These are phyloP conservation scores for Bembecia ichneumoniformis DNA, from an alignment of 2,888 invertebrate species.

Conservation along the genomic window DNA sequence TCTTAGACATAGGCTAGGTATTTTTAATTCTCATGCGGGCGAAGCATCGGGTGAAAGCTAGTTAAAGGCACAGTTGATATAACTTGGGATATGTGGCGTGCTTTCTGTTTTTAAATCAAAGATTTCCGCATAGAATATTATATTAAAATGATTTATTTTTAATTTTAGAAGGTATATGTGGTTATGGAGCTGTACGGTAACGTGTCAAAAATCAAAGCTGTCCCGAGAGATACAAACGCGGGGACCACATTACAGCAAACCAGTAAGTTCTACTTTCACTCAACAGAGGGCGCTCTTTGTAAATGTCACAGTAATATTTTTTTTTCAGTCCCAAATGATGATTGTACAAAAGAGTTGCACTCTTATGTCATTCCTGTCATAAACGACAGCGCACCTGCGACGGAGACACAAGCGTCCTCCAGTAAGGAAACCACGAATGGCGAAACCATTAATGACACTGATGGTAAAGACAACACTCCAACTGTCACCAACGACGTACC, in stretches of 20 bases:
- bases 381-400: not conserved
- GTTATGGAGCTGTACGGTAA: slow-evolving; percentile 87
- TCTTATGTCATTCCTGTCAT: not conserved
- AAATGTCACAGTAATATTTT: not conserved
- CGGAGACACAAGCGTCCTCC: not conserved
- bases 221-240: slow-evolving; percentile 50
- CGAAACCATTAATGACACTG: not conserved
- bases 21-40: too few species aligned
- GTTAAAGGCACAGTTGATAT: too few species aligned
- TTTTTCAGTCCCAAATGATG: slow-evolving; percentile 18
- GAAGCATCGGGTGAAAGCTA: too few species aligned
- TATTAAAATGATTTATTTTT: slow-evolving; percentile 17
- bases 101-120: too few species aligned
- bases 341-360: slow-evolving; percentile 5
- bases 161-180: slow-evolving; percentile 79
- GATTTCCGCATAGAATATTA: too few species aligned
- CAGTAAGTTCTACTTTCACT: not conserved
- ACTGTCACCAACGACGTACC: not conserved
- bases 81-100: too few species aligned
- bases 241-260: not conserved
- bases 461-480: not conserved
- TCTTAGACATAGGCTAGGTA: too few species aligned
- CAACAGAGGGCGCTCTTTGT: not conserved
- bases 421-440: not conserved
- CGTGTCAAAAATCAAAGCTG: slow-evolving; percentile 82